Conservation (phyloP, 64 coral and sea anemone genomes). For the Catalaphyllia jardinei region DNA sequence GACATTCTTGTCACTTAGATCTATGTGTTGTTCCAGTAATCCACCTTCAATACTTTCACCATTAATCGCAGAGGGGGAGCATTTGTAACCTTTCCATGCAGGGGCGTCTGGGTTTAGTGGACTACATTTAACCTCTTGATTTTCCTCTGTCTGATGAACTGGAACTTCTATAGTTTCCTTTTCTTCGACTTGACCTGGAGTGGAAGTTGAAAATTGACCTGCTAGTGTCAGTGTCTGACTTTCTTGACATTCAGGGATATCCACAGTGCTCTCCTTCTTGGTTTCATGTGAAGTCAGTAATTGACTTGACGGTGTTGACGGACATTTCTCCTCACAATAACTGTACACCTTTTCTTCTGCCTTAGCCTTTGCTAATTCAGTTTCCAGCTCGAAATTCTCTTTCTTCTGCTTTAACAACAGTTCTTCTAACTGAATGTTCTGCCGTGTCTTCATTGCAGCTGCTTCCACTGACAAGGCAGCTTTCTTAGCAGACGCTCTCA, state of each 20-base stretch:
- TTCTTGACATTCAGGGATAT: neutral
- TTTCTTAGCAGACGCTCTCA: too few relatives aligned
- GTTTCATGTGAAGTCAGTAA: constrained; percentile 7
- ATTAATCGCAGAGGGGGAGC: neutral
- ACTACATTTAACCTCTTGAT: neutral
- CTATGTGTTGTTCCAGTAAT: neutral
- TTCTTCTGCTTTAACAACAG: constrained; percentile 7
- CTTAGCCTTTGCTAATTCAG: constrained; percentile 14
- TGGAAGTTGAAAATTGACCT: neutral
- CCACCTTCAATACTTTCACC: neutral
- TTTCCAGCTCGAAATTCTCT: constrained; percentile 7
- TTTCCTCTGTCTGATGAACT: neutral
- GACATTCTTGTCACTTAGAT: neutral
- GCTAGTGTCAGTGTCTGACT: neutral
- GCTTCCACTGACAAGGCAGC: too few relatives aligned
- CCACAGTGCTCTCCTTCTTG: neutral
- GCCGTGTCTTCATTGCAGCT: too few relatives aligned
- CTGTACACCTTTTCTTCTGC: constrained; percentile 3
- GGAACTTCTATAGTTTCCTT: neutral
- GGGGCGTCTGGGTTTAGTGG: too few relatives aligned
- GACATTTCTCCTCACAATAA: neutral
- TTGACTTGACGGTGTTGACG: neutral
- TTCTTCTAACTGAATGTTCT: neutral
- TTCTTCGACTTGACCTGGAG: too few relatives aligned
- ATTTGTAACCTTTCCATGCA: neutral